These are phyloP conservation scores for Echiichthys vipera DNA, from an alignment of 2,797 vertebrate genomes.

Conservation along the genomic window DNA sequence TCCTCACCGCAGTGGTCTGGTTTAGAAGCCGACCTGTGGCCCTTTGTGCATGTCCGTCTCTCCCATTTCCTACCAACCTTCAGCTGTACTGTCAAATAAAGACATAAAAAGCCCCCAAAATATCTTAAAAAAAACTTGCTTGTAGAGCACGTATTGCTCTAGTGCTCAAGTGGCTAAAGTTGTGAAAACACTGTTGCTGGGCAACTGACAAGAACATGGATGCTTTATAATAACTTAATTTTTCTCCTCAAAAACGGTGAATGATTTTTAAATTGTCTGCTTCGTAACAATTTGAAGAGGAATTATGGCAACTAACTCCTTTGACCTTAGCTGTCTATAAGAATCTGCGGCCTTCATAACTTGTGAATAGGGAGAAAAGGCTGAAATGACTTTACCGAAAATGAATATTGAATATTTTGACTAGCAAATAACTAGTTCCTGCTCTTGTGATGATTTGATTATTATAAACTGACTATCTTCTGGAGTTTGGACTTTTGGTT, in stretches of 20 bases:
- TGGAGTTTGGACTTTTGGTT: background rate
- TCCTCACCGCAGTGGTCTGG: too few species aligned
- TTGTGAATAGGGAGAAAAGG: background rate
- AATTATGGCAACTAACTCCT: background rate
- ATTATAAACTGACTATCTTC: background rate
- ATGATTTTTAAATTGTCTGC: slow-evolving; percentile 18
- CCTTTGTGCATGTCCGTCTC: too few species aligned
- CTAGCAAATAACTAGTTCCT: background rate
- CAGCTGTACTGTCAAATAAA: too few species aligned
- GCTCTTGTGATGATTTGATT: background rate
- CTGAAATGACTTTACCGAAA: background rate
- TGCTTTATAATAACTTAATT: slow-evolving; percentile 4
- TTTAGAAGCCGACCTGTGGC: too few species aligned
- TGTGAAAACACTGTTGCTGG: slow-evolving; percentile 52
- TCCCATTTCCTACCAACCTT: too few species aligned
- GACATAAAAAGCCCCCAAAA: too few species aligned
- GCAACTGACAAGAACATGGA: slow-evolving; percentile 49
- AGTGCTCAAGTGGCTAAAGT: slow-evolving; percentile 33
- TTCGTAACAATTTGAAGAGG: background rate
- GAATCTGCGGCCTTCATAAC: background rate
- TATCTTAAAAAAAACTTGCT: too few species aligned
- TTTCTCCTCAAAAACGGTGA: background rate
- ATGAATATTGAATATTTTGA: background rate
- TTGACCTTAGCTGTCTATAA: background rate
- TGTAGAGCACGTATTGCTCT: slow-evolving; percentile 13